Base-by-base conservation (phyloP, 2,888 invertebrate species). In the Coenonympha glycerion region DNA sequence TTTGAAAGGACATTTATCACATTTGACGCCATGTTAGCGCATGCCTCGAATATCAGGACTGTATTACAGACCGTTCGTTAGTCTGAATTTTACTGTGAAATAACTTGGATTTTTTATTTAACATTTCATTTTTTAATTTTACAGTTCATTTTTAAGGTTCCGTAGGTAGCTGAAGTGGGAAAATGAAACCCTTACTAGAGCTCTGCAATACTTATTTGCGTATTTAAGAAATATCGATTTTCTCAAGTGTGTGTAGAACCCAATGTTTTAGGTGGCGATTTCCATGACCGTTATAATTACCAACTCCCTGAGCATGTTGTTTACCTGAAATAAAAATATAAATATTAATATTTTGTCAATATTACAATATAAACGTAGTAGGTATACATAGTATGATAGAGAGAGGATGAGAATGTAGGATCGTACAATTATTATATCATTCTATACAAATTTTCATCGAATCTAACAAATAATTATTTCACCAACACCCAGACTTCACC, bases 1-100 rank as follows among this genome's bases (percentile, higher is more conserved):
- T 61, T 52, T 54, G 50, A 54, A 57, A 57, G 52, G 52, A 59
- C 56, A 55, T 63, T 61, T 59, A 59, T 60, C 61, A 60, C 55
- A 55, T 56, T 58, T 49, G 56, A 55, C 55, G 56, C 52, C 53
- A 44, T 55, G 53, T 57, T 57, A 48, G 50, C 52, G 47, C 51
- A 57, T 55, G 57, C 57, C 57, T 55, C 47, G 53, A 60, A 55
- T 61, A 57, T 53, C 49, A 44, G 22, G 39, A 22, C 33, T 41
- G 37, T 53, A 48, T 59, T 56, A 49, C 44, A 49, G 39, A 47
- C 31, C 28, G 53, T 42, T 49, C 28, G 53, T 42, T 49, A 33
- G 31, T 33, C 34, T 26, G n/a, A 21, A 49, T 49, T 47, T 37
- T 46, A 46, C 48, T 40, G 51, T 22, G n/a, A 36, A 49, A 49